Conservation (phyloP, 2,888 invertebrate species). For the Synergus japonicus region DNA sequence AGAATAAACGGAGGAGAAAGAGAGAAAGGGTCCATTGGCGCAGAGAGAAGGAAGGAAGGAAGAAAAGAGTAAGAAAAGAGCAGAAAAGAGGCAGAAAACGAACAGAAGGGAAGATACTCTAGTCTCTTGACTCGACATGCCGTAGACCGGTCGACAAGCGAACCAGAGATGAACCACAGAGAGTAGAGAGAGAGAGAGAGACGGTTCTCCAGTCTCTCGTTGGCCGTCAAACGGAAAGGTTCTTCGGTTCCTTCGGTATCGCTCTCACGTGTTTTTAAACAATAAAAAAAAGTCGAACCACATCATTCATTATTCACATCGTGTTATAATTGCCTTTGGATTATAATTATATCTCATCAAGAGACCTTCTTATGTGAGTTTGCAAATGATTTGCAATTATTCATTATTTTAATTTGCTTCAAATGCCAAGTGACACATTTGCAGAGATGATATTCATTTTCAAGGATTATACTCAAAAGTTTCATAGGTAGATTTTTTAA, state of each 20-base stretch:
- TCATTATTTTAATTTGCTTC: background rate
- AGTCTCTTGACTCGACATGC: slow-evolving; percentile 36
- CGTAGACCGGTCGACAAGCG: slow-evolving; percentile 63
- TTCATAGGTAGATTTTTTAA: background rate
- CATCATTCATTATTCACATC: background rate
- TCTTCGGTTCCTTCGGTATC: slow-evolving; percentile 13
- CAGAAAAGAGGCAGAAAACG: slow-evolving; percentile 35
- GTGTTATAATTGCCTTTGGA: background rate
- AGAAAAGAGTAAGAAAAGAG: slow-evolving; percentile 35
- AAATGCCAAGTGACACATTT: slow-evolving; percentile 28
- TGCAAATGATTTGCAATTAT: background rate
- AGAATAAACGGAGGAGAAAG: slow-evolving; percentile 44
- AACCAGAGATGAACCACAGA: slow-evolving; percentile 61
- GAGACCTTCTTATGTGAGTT: slow-evolving; percentile 5
- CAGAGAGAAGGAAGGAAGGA: slow-evolving; percentile 19
- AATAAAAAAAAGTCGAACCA: background rate
- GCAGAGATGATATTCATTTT: slow-evolving; percentile 19
- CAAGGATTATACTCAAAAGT: background rate
- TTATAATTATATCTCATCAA: background rate
- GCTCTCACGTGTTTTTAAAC: background rate
- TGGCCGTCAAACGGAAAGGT: slow-evolving; percentile 57
- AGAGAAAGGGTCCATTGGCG: slow-evolving; percentile 48
- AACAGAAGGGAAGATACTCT: slow-evolving; percentile 36
- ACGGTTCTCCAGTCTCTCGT: slow-evolving; percentile 70
- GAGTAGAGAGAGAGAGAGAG: slow-evolving; percentile 54